Conservation (phyloP, 2,888 invertebrate genomes). For the Leptarthrus brevirostris region DNA sequence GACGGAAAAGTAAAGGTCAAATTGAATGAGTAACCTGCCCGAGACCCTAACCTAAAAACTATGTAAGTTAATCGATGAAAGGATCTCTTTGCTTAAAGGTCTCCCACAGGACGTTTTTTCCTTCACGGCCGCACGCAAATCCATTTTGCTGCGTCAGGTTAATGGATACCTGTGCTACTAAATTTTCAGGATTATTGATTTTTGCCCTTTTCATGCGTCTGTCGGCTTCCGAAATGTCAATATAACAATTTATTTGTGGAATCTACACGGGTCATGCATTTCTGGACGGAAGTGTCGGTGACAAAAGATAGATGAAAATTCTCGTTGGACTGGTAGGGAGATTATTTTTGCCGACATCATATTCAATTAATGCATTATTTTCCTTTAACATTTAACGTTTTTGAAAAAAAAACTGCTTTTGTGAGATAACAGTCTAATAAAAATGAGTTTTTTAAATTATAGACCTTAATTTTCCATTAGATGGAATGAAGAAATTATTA, state of each 20-base stretch:
- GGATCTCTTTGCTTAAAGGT: constrained; percentile 23
- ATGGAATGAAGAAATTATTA: too few species aligned
- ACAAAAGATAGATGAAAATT: too few species aligned
- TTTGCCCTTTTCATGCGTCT: constrained; percentile 5
- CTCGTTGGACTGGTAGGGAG: too few species aligned
- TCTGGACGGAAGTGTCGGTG: not conserved
- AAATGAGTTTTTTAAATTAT: too few species aligned
- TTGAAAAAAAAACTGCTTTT: too few species aligned
- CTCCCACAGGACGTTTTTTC: constrained; percentile 19
- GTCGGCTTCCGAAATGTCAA: constrained; percentile 41
- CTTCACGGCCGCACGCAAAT: constrained; percentile 23
- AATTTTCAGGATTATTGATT: constrained; percentile 39
- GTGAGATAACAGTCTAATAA: too few species aligned
- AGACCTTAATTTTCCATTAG: too few species aligned
- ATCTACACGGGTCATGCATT: not conserved
- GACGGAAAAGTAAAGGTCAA: constrained; percentile 5
- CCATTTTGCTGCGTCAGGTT: constrained; percentile 30
- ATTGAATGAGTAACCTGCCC: not conserved
- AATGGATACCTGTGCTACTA: constrained; percentile 26
- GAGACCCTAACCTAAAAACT: not conserved
- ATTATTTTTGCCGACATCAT: too few species aligned
- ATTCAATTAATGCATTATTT: too few species aligned
- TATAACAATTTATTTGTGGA: constrained; percentile 30
- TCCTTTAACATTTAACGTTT: too few species aligned
- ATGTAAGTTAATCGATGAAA: constrained; percentile 34